Evolutionary conservation across 1,140 invertebrate genomes (phyloP), one percentile per base, ranked within the genome.

Genomic region (Macrosteles quadrilineatus): DNA sequence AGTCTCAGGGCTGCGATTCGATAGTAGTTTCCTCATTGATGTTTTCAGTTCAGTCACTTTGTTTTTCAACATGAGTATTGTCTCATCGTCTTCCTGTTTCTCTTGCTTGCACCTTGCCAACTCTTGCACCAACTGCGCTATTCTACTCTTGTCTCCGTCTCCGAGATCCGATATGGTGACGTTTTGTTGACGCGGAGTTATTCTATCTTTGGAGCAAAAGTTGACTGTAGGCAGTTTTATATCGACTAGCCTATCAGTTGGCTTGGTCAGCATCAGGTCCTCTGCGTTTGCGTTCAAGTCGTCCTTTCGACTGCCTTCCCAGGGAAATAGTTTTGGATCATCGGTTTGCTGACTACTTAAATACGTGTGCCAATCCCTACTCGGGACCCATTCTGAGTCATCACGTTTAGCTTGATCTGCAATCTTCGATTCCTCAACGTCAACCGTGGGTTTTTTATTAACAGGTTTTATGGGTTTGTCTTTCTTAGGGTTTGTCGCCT

Each of bases 71-170:
- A 14, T 27, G 2, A 27, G 21, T 27, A 59, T 59, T 29, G 9
- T 29, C 55, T 59, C 55, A 4, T 59, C 55, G 55, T 25, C 55
- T 23, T 59, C 55, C n/a, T 11, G 21, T n/a, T 59, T 59, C 27
- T 59, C 55, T n/a, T 59, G 55, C 23, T 59, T 59, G 25, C 55
- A 59, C 55, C 55, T 2, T 9, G 55, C 55, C 27, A 59, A 59
- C 12, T 59, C 55, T 29, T 59, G 14, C 2, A 59, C 25, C 21
- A 59, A 25, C 6, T 59, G 55, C 25, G 55, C 55, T 21, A 59
- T 59, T 29, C 23, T 59, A 6, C 9, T 29, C 25, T 59, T 59
- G 55, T 59, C 55, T 27, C 23, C 55, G 23, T 59, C 55, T 6
- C 21, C 12, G 27, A 59, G 55, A n/a, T 59, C 55, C 2, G 3